A percentile compares a stretch with the other conserved stretches of the same genome.
phyloP scores from a whole-genome alignment of 2,888 invertebrate species.

The Orgyia antiqua region DNA sequence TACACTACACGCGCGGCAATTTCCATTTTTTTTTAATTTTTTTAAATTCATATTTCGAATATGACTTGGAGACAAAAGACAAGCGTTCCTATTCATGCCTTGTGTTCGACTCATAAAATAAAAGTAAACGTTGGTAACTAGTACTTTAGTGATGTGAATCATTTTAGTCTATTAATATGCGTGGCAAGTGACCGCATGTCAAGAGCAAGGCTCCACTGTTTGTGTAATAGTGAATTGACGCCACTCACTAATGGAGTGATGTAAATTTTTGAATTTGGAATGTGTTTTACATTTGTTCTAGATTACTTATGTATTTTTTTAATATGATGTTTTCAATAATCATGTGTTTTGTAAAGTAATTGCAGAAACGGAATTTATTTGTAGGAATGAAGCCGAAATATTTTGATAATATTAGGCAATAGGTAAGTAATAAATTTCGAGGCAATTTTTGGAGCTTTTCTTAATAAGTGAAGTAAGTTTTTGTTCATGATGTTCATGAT shows the following conservation, averaged over 20 bases:
- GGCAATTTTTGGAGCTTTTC: no score
- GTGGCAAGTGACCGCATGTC: slow-evolving; percentile 72
- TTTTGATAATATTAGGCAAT: no score
- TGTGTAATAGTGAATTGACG: slow-evolving; percentile 33
- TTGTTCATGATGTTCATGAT: no score
- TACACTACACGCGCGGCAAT: slow-evolving; percentile 21
- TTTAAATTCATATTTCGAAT: slow-evolving; percentile 18
- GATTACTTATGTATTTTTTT: slow-evolving; percentile 1
- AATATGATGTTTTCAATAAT: no score
- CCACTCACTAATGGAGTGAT: slow-evolving; percentile 40
- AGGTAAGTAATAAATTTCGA: no score
- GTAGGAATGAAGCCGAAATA: no score
- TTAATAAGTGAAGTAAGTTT: no score
- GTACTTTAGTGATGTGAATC: slow-evolving; percentile 57
- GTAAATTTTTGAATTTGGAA: slow-evolving; percentile 30
- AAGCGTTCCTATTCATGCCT: slow-evolving; percentile 47
- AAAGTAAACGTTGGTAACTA: slow-evolving; percentile 43
- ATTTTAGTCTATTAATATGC: slow-evolving; percentile 73
- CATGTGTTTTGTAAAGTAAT: no score
- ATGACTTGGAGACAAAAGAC: slow-evolving; percentile 36
- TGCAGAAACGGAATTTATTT: no score
- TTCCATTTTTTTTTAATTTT: slow-evolving; percentile 29
- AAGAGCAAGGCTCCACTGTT: slow-evolving; percentile 64
- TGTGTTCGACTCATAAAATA: slow-evolving; percentile 61
- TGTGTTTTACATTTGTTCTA: slow-evolving; percentile 13